These are phyloP conservation scores for Antheraea yamamai DNA, from an alignment of 2,888 invertebrate species.

Conservation along the genomic window DNA sequence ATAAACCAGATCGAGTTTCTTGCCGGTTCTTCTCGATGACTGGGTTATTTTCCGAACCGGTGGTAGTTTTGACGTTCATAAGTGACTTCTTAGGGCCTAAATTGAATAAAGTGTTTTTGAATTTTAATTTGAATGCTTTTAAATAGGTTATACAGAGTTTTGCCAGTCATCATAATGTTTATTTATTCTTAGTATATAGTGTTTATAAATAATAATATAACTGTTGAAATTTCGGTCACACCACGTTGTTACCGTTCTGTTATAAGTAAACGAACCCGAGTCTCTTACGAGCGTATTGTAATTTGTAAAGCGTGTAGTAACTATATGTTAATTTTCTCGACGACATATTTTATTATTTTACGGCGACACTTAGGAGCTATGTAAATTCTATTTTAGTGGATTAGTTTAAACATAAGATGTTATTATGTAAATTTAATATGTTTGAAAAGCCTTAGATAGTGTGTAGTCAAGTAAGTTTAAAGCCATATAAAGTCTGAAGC, in stretches of 20 bases:
- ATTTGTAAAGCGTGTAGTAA: constrained; percentile 4
- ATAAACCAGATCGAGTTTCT: too few relatives aligned
- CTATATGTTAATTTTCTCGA: constrained; percentile 1
- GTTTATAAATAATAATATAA: background rate
- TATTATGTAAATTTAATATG: constrained; percentile 20
- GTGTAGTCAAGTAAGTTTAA: constrained; percentile 11
- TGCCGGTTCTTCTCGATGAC: too few relatives aligned
- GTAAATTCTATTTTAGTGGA: constrained; percentile 10
- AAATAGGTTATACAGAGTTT: too few relatives aligned
- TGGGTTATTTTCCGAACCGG: too few relatives aligned
- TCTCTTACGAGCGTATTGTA: background rate
- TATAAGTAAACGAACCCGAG: background rate
- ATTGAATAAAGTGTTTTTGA: too few relatives aligned
- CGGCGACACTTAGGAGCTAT: constrained; percentile 1
- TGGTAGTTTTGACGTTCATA: too few relatives aligned
- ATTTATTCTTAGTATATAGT: too few relatives aligned
- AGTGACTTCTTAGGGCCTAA: too few relatives aligned
- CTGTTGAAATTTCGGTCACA: background rate
- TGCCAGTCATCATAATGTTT: too few relatives aligned
- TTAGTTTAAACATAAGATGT: constrained; percentile 16
- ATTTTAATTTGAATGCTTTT: too few relatives aligned
- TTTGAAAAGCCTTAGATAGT: constrained; percentile 16
- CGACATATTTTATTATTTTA: constrained; percentile 6
- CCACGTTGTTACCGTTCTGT: background rate
- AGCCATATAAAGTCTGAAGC: constrained; percentile 14